Evolutionary conservation across 2,797 vertebrate species (phyloP), one percentile per base, ranked within the genome.

Genomic region (Thunnus albacares): DNA sequence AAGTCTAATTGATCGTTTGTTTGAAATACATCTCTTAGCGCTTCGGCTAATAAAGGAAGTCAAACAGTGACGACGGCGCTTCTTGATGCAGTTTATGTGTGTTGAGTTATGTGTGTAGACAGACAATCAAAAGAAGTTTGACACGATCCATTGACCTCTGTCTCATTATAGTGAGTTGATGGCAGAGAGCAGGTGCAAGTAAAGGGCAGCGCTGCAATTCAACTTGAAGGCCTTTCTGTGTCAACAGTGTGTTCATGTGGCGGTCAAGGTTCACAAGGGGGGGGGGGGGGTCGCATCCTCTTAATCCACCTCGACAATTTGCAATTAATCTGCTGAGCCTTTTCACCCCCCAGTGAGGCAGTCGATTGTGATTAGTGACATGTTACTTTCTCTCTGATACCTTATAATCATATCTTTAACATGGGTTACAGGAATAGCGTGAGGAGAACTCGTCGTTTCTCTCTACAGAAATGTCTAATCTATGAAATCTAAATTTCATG

Each of bases 351-450:
- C 79, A 3, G 24, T 1, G 33, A 68, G 33, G 9, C 57, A 30
- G 80, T 58, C 64, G 38, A 60, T 75, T 6, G 56, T 2, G 18
- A 35, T 71, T 72, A 79, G 83, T 71, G 88, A 77, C 79, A 72
- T 38, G 69, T 73, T 55, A 18, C 38, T 56, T 43, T 58, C 49
- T 65, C 26, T 20, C 47, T 18, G 30, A 81, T 1, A 53, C 45
- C n/a, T 43, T 14, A 45, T 74, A 73, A 79, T 83, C 53, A 75
- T 9, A 69, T 77, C 68, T 33, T 22, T 41, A 72, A 58, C 28
- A 22, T 0, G 12, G 45, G 65, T 41, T 61, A 79, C 33, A 66
- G 14, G 67, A 66, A 75, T n/a, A 68, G 71, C 80, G 24, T 0
- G 10, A 73, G 45, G 41, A 43, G 49, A 58, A 22, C 58, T 53